Base-by-base conservation (phyloP, 2,113 vertebrate species). In the Oreocharis arfaki region DNA sequence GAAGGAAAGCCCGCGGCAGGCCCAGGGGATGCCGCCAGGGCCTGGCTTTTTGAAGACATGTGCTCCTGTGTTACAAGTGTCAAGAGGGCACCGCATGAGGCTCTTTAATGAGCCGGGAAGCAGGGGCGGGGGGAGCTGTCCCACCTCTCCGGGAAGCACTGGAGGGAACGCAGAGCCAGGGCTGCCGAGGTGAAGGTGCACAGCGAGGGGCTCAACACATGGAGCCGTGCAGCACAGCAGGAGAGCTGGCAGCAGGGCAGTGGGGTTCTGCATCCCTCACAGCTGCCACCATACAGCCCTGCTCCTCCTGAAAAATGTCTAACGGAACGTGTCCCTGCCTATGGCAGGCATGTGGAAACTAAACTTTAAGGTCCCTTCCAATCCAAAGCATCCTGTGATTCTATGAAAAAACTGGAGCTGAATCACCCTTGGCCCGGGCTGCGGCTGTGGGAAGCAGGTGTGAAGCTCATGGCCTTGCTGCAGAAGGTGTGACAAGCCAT, bases 41-140 rank as follows among this genome's bases (percentile, higher is more conserved):
- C 84, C 90, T 91, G 91, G 82, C 76, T 89, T 93, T 95, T 92
- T 86, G 85, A 89, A 91, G 90, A 59, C 81, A 80, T 81, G 60
- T 93, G 95, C 95, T 96, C 71, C 95, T 1, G 27, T n/a, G 67
- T 97, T 93, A 90, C 85, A 81, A 91, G 81, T 80, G 94, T 95
- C 94, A 90, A 85, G 96, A 93, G 79, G 77, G 90, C 94, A 94
- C 60, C 0, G 1, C 2, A 2, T 3, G 13, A 89, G 50, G 65
- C 65, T 41, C 52, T 78, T 74, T 96, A 95, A 95, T 46, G 71
- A 95, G 71, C 28, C 4, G 0, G 41, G 73, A 74, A 67, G 30
- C 75, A 41, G 68, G 32, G 60, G 41, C 4, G 5, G 27, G 37
- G 28, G 27, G 32, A 21, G 30, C 41, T 4, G 1, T 41, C 26